phyloP scores from a whole-genome alignment of 30 jellyfish, hydroid and myxozoan genomes.

The Pseudorhiza aurosa region DNA sequence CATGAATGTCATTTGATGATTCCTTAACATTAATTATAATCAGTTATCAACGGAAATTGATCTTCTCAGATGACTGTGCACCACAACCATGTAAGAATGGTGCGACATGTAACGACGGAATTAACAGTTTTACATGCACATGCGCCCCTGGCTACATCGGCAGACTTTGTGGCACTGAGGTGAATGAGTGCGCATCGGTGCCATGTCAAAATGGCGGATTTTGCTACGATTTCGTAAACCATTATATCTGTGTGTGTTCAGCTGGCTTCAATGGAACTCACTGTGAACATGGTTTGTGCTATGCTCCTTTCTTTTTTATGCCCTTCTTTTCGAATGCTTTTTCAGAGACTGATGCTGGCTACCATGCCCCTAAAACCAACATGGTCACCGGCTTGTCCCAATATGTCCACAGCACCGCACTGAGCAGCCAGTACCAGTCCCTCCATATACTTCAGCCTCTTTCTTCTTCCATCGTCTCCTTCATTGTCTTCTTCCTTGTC shows the following conservation, averaged over 20 bases:
- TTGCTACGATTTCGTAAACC: slow-evolving; percentile 46
- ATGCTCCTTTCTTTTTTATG: too few species aligned
- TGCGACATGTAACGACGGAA: slow-evolving; percentile 56
- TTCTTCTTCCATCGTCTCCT: not conserved
- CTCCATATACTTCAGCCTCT: not conserved
- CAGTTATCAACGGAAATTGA: too few species aligned
- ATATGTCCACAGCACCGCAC: too few species aligned
- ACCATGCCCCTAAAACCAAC: not conserved
- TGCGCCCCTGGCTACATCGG: slow-evolving; percentile 67
- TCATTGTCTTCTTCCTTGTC: not conserved
- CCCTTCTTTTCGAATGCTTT: not conserved
- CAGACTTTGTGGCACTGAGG: slow-evolving; percentile 23
- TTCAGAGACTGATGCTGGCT: too few species aligned
- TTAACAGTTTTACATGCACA: slow-evolving; percentile 47
- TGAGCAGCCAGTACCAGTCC: too few species aligned
- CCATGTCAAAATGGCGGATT: slow-evolving; percentile 64
- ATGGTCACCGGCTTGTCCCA: not conserved
- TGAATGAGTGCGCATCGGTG: slow-evolving; percentile 45
- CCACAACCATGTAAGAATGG: slow-evolving; percentile 70
- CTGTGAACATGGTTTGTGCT: too few species aligned
- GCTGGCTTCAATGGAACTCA: slow-evolving; percentile 68
- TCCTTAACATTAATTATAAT: too few species aligned
- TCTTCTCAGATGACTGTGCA: slow-evolving; percentile 70
- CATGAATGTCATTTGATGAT: too few species aligned
- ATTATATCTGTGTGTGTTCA: slow-evolving; percentile 45